Evolutionary conservation across 92 coral and sea anemone species (phyloP).

Genomic region (Actinernus sp.): DNA sequence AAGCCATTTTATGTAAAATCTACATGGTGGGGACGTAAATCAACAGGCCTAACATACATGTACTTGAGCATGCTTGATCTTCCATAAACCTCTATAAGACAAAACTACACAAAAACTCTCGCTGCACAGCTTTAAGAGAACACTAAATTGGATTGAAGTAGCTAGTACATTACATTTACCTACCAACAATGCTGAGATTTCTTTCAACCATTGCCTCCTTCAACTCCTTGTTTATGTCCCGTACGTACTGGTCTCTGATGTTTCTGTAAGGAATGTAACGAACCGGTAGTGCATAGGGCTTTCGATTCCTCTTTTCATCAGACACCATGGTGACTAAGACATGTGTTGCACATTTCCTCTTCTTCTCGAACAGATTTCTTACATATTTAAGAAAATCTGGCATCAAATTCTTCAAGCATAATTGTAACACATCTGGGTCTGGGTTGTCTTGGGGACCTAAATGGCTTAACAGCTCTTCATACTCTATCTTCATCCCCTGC

Average conservation of each 20-base stretch:
- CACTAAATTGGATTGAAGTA: too few relatives aligned
- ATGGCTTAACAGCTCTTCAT: background rate
- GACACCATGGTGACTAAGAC: constrained; percentile 47
- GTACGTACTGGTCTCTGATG: constrained; percentile 40
- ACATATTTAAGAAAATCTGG: background rate
- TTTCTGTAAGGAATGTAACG: constrained; percentile 33
- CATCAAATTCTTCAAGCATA: background rate
- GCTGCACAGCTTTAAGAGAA: too few relatives aligned
- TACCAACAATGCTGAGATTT: constrained; percentile 43
- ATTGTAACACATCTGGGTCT: background rate
- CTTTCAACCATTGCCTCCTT: constrained; percentile 38
- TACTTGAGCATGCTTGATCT: too few relatives aligned
- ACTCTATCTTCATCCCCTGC: background rate
- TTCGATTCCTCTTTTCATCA: constrained; percentile 33
- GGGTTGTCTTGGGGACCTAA: background rate
- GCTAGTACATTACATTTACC: too few relatives aligned
- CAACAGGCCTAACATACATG: too few relatives aligned
- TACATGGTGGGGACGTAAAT: too few relatives aligned
- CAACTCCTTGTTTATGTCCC: constrained; percentile 32
- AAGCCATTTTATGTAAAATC: too few relatives aligned
- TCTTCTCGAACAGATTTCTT: constrained; percentile 32
- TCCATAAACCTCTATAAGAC: too few relatives aligned
- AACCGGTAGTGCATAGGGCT: constrained; percentile 60
- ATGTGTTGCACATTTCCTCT: constrained; percentile 37
- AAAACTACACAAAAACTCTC: too few relatives aligned